These are phyloP conservation scores for Eulemur coronatus DNA, from an alignment of 2,797 vertebrate species.

Conservation along the genomic window DNA sequence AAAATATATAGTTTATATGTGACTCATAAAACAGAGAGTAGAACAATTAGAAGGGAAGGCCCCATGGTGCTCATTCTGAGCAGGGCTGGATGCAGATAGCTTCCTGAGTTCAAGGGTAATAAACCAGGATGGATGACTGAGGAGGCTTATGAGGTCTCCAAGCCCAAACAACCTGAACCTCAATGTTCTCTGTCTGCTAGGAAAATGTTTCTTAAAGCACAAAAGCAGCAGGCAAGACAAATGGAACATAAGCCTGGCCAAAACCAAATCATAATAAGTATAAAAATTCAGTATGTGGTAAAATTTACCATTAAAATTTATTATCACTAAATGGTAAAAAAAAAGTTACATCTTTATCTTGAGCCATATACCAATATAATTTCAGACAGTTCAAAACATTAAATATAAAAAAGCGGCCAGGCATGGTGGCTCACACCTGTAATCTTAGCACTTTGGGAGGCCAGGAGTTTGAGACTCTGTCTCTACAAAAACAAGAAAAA, in stretches of 20 bases:
- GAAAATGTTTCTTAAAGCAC: background rate
- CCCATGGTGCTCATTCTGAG: background rate
- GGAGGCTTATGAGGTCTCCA: background rate
- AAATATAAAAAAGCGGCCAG: background rate
- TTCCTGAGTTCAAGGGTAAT: background rate
- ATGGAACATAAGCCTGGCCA: background rate
- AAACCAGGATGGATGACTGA: background rate
- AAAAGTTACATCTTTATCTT: background rate
- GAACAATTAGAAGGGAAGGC: background rate
- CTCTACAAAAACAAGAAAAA: too few relatives aligned
- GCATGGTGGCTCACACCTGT: too few relatives aligned
- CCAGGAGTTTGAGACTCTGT: too few relatives aligned
- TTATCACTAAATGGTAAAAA: background rate
- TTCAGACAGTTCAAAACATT: background rate
- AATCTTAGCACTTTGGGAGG: too few relatives aligned
- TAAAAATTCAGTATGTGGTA: background rate
- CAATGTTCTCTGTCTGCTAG: background rate
- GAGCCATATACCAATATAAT: background rate
- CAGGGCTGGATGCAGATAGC: background rate
- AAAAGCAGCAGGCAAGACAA: background rate
- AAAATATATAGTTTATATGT: background rate
- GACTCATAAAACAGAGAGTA: background rate
- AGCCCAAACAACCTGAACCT: background rate
- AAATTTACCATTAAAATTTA: background rate
- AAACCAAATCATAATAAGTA: background rate